Percentiles rank a stretch among this genome's conserved stretches.
These are phyloP conservation scores for Heliconius hortense DNA, from an alignment of 2,888 invertebrate species.

Conservation along the genomic window DNA sequence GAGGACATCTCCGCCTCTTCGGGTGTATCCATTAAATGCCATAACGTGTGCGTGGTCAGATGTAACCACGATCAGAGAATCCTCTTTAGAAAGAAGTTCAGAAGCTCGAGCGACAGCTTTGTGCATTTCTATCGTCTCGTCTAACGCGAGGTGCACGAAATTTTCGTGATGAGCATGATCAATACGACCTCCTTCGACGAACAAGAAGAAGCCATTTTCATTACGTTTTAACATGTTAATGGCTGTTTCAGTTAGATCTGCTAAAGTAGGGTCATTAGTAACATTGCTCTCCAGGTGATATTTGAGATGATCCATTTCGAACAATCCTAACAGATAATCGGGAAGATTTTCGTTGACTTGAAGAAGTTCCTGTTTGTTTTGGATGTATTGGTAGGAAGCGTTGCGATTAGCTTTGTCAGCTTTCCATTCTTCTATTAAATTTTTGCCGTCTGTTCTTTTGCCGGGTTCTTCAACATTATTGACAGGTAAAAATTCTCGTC, in stretches of 20 bases:
- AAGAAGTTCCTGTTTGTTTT: slow-evolving; percentile 81
- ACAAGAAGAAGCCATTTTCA: slow-evolving; percentile 85
- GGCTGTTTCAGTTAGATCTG: slow-evolving; percentile 72
- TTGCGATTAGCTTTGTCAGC: slow-evolving; percentile 62
- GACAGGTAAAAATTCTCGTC: slow-evolving; percentile 83
- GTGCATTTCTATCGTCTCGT: slow-evolving; percentile 84
- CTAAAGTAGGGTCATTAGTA: slow-evolving; percentile 59
- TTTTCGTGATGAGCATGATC: slow-evolving; percentile 84
- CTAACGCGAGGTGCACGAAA: slow-evolving; percentile 78
- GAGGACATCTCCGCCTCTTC: slow-evolving; percentile 60
- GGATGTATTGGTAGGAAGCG: slow-evolving; percentile 74
- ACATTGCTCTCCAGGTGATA: slow-evolving; percentile 83
- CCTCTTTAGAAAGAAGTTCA: slow-evolving; percentile 62
- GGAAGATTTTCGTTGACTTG: slow-evolving; percentile 68
- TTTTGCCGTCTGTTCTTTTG: slow-evolving; percentile 79
- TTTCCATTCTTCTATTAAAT: slow-evolving; percentile 86
- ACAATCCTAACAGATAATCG: slow-evolving; percentile 84
- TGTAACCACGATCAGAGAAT: slow-evolving; percentile 88
- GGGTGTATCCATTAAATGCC: slow-evolving; percentile 84
- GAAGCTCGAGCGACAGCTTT: slow-evolving; percentile 74
- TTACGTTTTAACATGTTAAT: slow-evolving; percentile 83
- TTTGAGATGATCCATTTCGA: slow-evolving; percentile 82
- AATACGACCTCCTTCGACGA: slow-evolving; percentile 84
- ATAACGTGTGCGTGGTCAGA: slow-evolving; percentile 88
- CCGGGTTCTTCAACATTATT: slow-evolving; percentile 72